phyloP scores from a whole-genome alignment of 2,797 vertebrate species.

The Lutjanus campechanus region DNA sequence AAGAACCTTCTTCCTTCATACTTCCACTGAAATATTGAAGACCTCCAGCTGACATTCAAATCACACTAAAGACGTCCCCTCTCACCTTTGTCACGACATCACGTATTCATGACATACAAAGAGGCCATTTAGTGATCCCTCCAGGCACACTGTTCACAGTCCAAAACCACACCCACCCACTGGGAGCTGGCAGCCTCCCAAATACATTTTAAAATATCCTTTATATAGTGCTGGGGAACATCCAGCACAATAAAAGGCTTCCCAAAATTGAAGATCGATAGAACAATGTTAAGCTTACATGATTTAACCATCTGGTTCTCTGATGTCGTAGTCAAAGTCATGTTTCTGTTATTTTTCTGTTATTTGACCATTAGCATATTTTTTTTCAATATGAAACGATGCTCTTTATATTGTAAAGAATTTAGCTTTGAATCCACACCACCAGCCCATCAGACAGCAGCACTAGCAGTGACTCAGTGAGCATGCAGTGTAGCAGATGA shows the following conservation, averaged over 20 bases:
- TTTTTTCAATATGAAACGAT: conserved; percentile 2
- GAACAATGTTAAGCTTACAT: not conserved
- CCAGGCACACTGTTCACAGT: conserved; percentile 44
- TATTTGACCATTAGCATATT: not conserved
- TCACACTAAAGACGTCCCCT: conserved; percentile 50
- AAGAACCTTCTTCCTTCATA: conserved; percentile 19
- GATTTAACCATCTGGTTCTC: not conserved
- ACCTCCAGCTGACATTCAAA: conserved; percentile 54
- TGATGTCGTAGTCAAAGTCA: not conserved
- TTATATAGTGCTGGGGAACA: not conserved
- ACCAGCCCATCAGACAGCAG: not conserved
- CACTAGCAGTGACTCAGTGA: conserved; percentile 1
- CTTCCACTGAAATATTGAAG: conserved; percentile 71
- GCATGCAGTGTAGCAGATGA: conserved; percentile 11
- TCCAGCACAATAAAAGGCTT: not conserved
- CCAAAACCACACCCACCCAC: conserved; percentile 52
- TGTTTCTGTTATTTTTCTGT: not conserved
- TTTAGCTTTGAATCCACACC: not conserved
- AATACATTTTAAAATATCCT: conserved; percentile 8
- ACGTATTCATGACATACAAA: conserved; percentile 72
- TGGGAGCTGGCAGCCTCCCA: conserved; percentile 26
- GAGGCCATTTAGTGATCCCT: conserved; percentile 63
- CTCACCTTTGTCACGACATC: conserved; percentile 55
- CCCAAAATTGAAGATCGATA: not conserved
- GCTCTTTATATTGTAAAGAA: not conserved